phyloP scores from a whole-genome alignment of 2,888 invertebrate genomes.

The Stictocephala bisonia region DNA sequence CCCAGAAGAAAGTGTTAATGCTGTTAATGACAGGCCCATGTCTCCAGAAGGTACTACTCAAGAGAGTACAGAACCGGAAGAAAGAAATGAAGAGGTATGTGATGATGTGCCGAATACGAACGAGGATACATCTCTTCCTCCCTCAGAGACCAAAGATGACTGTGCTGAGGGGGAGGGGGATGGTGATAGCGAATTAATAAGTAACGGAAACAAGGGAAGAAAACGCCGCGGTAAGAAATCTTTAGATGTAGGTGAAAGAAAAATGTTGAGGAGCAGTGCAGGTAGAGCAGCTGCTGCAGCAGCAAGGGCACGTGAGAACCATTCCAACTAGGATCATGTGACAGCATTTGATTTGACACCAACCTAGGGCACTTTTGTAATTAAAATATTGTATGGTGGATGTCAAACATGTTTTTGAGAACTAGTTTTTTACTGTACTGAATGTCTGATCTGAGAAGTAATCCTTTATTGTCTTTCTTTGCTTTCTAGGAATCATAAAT shows the following conservation, averaged over 20 bases:
- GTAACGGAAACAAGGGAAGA: constrained; percentile 52
- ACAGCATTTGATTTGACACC: constrained; percentile 38
- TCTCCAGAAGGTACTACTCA: constrained; percentile 37
- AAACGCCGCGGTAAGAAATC: constrained; percentile 61
- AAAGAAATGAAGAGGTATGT: constrained; percentile 30
- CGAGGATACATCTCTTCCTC: constrained; percentile 42
- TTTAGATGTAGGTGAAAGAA: constrained; percentile 69
- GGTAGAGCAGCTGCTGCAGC: constrained; percentile 73
- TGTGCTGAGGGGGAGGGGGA: constrained; percentile 48
- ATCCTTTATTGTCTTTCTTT: too few species aligned
- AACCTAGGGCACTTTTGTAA: constrained; percentile 7
- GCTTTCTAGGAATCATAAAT: too few species aligned
- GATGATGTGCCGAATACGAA: constrained; percentile 25
- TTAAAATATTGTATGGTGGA: too few species aligned
- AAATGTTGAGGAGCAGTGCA: constrained; percentile 74
- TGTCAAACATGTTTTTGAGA: too few species aligned
- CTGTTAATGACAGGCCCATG: constrained; percentile 22
- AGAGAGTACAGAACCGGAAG: constrained; percentile 48
- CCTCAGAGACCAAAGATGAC: constrained; percentile 52
- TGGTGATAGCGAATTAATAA: constrained; percentile 45
- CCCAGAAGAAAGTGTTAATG: constrained; percentile 12
- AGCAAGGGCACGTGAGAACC: constrained; percentile 63
- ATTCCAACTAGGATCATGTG: constrained; percentile 46
- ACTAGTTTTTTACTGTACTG: too few species aligned
- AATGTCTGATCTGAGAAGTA: too few species aligned